A percentile compares a stretch with the other conserved stretches of the same genome.
phyloP scores from a whole-genome alignment of 2,888 invertebrate species.

The Zaprionus obscuricornis region DNA sequence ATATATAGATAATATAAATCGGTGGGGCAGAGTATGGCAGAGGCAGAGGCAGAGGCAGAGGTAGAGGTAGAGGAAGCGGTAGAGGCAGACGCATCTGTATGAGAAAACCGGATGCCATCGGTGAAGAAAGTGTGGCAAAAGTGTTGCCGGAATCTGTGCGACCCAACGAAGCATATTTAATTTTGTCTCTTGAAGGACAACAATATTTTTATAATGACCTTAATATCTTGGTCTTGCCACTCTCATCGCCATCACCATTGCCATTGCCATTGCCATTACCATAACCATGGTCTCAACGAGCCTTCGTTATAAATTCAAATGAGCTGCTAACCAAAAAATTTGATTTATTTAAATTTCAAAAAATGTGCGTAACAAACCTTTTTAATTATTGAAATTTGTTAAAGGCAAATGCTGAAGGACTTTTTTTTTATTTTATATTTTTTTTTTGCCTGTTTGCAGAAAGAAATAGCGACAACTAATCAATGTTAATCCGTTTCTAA shows the following conservation, averaged over 20 bases:
- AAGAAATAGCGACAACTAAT: constrained; percentile 52
- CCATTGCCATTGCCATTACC: no score
- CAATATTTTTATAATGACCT: constrained; percentile 14
- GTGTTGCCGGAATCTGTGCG: constrained; percentile 31
- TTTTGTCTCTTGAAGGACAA: constrained; percentile 21
- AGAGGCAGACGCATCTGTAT: not conserved
- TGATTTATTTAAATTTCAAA: constrained; percentile 57
- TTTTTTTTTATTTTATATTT: not conserved
- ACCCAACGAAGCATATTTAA: constrained; percentile 38
- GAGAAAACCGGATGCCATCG: constrained; percentile 39
- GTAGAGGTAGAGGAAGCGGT: not conserved
- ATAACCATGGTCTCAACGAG: no score
- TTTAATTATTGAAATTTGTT: constrained; percentile 53
- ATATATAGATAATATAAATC: no score
- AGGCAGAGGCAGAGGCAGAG: not conserved
- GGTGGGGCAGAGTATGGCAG: no score
- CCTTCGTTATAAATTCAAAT: constrained; percentile 67
- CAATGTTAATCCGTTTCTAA: constrained; percentile 76
- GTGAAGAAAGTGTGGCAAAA: constrained; percentile 36
- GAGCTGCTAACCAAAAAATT: constrained; percentile 38
- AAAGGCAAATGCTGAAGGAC: no score
- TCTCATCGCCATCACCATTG: no score
- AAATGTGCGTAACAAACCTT: constrained; percentile 28
- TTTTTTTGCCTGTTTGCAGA: not conserved
- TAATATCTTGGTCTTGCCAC: constrained; percentile 20